Percentiles rank a stretch among this genome's conserved stretches.
phyloP scores from a whole-genome alignment of 2,113 vertebrate species.

The Oreochromis aureus region DNA sequence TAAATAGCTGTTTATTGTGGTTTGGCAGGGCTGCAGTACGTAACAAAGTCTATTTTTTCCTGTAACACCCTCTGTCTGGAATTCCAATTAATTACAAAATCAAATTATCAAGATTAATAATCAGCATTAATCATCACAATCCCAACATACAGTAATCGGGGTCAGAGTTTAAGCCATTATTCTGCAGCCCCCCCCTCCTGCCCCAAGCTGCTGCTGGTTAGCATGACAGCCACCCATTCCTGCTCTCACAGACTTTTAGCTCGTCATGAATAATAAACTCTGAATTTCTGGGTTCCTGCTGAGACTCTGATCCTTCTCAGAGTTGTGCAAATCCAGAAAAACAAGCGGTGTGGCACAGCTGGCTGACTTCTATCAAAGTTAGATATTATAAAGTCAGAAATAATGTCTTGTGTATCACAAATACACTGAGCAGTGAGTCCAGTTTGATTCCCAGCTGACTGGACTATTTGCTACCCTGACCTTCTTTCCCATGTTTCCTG shows the following conservation, averaged over 20 bases:
- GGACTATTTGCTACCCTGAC: not conserved
- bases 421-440: not conserved
- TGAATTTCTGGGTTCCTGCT: slow-evolving; percentile 3
- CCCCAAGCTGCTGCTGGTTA: not conserved
- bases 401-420: not conserved
- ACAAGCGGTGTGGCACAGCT: not conserved
- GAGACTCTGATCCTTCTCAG: not conserved
- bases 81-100: not conserved
- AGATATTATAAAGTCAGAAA: not conserved
- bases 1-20: not conserved
- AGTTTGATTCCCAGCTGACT: not conserved
- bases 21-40: not conserved
- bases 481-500: not conserved
- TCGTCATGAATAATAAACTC: slow-evolving; percentile 13
- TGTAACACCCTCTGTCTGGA: not conserved
- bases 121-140: not conserved
- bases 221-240: not conserved
- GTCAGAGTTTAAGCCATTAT: not conserved
- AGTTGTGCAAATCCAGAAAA: slow-evolving; percentile 14
- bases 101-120: not conserved
- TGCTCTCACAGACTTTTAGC: not conserved
- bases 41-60: not conserved
- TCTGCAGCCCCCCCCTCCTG: not conserved
- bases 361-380: not conserved
- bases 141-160: not conserved